Percentiles rank a stretch among this genome's conserved stretches.
Evolutionary conservation across 2,888 invertebrate species (phyloP).

Genomic region (Ethmia dodecea): DNA sequence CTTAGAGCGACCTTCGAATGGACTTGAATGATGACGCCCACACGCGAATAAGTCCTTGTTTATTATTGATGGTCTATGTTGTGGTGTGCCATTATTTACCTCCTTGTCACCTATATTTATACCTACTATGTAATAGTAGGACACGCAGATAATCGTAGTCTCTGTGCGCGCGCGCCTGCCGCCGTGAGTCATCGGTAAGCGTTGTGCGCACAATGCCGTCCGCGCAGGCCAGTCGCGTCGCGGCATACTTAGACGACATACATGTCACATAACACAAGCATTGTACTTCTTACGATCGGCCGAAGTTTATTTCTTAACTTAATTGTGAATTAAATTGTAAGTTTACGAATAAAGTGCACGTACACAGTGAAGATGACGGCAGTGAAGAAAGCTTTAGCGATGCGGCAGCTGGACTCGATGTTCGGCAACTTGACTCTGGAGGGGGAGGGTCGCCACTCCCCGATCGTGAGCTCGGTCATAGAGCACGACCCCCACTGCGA

Average conservation of each 20-base stretch:
- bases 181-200: conserved; percentile 71
- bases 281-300: conserved; percentile 36
- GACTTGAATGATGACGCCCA: conserved; percentile 50
- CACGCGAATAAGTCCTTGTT: conserved; percentile 47
- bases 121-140: conserved; percentile 59
- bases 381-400: conserved; percentile 81
- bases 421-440: conserved; percentile 82
- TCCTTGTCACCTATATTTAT: conserved; percentile 63
- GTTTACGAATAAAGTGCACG: conserved; percentile 23
- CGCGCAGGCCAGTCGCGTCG: conserved; percentile 67
- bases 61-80: conserved; percentile 48
- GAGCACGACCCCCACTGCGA: conserved; percentile 82
- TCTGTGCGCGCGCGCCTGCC: conserved; percentile 66
- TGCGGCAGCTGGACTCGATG: conserved; percentile 84
- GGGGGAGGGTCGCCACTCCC: conserved; percentile 58
- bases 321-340: conserved; percentile 41
- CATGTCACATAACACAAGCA: conserved; percentile 57
- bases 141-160: conserved; percentile 57
- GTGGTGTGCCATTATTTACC: conserved; percentile 60
- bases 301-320: conserved; percentile 25
- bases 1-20: conserved; percentile 42
- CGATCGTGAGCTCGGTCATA: conserved; percentile 69
- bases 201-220: conserved; percentile 32
- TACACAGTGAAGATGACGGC: conserved; percentile 54
- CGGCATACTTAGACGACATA: conserved; percentile 71